Evolutionary conservation across 2,113 vertebrate species (phyloP).

Genomic region (Cricetomys ansorgei): DNA sequence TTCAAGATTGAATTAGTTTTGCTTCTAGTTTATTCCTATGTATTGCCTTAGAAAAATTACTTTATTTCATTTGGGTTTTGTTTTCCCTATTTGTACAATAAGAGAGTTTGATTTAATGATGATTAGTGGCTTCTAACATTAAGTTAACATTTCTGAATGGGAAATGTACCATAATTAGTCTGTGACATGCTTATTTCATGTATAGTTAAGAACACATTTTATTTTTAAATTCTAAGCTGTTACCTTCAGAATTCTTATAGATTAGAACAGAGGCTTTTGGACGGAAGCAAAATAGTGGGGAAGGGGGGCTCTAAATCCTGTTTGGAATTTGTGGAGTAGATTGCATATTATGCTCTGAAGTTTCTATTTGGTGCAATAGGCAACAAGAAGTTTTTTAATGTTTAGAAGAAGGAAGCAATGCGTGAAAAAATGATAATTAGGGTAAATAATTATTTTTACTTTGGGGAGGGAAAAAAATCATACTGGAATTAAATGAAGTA

Average conservation of each 20-base stretch:
- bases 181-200: conserved; percentile 2
- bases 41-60: not conserved
- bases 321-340: not conserved
- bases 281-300: not conserved
- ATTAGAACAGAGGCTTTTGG: conserved; percentile 29
- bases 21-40: not conserved
- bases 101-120: conserved; percentile 13
- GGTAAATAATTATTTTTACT: not conserved
- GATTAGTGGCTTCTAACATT: not conserved
- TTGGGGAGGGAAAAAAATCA: not conserved
- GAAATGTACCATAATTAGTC: not conserved
- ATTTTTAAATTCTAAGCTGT: not conserved
- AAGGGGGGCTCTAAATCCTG: not conserved
- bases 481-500: not conserved
- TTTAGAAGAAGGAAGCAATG: not conserved
- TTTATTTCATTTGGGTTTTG: not conserved
- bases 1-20: not conserved
- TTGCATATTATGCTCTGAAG: not conserved
- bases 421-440: not conserved
- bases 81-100: conserved; percentile 24
- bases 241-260: not conserved
- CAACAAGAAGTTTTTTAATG: not conserved
- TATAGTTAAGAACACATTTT: not conserved
- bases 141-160: not conserved
- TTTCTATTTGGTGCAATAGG: not conserved